phyloP scores from a whole-genome alignment of 2,888 invertebrate genomes.

The Neoitamus cyanurus region DNA sequence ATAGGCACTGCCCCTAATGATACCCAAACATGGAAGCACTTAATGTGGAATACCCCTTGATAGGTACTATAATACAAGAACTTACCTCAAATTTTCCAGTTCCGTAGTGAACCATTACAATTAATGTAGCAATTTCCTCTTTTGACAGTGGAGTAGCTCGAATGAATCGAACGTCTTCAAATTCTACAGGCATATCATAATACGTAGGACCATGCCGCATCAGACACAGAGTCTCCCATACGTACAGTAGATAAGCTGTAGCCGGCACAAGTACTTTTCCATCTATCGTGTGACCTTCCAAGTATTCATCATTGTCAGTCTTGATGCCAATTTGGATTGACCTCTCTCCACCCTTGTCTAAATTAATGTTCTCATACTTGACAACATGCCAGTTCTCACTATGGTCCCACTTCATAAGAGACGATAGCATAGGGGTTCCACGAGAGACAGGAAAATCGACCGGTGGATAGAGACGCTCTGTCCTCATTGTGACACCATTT shows the following conservation, averaged over 20 bases:
- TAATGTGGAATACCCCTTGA: too few relatives aligned
- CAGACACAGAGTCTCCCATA: conserved; percentile 82
- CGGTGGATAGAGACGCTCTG: conserved; percentile 81
- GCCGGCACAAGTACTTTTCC: conserved; percentile 80
- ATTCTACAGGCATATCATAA: conserved; percentile 80
- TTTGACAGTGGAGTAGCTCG: conserved; percentile 83
- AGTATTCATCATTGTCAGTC: conserved; percentile 77
- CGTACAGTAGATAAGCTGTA: conserved; percentile 81
- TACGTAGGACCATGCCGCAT: conserved; percentile 74
- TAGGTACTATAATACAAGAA: background rate
- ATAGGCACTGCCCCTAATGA: too few relatives aligned
- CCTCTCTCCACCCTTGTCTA: conserved; percentile 75
- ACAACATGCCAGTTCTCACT: conserved; percentile 80
- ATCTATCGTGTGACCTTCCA: conserved; percentile 86
- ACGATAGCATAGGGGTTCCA: conserved; percentile 86
- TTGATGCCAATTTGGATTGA: conserved; percentile 71
- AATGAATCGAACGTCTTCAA: conserved; percentile 86
- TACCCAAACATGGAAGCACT: too few relatives aligned
- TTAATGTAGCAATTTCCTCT: conserved; percentile 70
- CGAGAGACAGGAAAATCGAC: conserved; percentile 85
- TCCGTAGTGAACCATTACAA: conserved; percentile 72
- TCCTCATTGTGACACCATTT: conserved; percentile 78
- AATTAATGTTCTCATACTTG: conserved; percentile 75
- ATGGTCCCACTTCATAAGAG: conserved; percentile 91
- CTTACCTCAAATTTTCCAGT: conserved; percentile 71